A percentile compares a stretch with the other conserved stretches of the same genome.
phyloP scores from a whole-genome alignment of 2,888 invertebrate species.

The Philopedon plagiatum region DNA sequence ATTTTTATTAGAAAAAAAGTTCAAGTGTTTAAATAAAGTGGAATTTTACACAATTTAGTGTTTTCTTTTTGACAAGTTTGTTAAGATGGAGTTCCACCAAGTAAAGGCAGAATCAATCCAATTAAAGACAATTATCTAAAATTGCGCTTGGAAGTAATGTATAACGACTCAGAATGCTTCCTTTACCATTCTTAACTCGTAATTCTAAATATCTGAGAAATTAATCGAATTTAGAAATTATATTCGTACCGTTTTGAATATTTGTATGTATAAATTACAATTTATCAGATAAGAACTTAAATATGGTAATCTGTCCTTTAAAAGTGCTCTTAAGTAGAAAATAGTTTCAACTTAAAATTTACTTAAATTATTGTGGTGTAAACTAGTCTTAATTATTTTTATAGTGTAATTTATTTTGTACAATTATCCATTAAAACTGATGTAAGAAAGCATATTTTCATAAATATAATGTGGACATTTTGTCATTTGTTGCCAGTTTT shows the following conservation, averaged over 20 bases:
- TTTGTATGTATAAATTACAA: constrained; percentile 20
- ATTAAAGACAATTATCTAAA: too few relatives aligned
- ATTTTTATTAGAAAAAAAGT: too few relatives aligned
- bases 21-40: too few relatives aligned
- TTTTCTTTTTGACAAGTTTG: too few relatives aligned
- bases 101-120: too few relatives aligned
- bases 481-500: neutral
- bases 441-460: neutral
- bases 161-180: neutral
- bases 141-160: too few relatives aligned
- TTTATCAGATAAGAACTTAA: constrained; percentile 27
- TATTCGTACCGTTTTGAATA: neutral
- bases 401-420: constrained; percentile 4
- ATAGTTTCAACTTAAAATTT: constrained; percentile 36
- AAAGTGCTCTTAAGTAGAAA: constrained; percentile 66
- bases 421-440: neutral
- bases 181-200: neutral
- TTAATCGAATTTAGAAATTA: constrained; percentile 13
- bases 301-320: constrained; percentile 63
- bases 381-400: constrained; percentile 34
- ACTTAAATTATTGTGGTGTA: constrained; percentile 24
- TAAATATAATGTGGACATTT: neutral
- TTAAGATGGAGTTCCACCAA: too few relatives aligned
- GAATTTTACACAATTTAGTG: too few relatives aligned
- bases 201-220: constrained; percentile 15